Evolutionary conservation across 2,888 invertebrate species (phyloP), one percentile per base, ranked within the genome.

Genomic region (Neocrepidodera transversa): DNA sequence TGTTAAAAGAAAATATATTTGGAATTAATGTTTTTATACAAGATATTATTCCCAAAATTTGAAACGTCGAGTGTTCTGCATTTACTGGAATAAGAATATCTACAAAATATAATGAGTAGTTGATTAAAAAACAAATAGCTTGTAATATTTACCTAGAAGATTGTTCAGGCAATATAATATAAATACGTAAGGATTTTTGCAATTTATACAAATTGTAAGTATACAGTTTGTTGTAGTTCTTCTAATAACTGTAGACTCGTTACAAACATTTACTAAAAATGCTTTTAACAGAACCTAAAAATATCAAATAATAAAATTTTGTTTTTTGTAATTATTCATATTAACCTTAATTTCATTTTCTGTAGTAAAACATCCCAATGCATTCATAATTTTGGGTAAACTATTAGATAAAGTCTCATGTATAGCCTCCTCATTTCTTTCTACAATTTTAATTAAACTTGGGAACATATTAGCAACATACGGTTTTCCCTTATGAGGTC

Each of bases 141-240:
- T 13, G 45, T 20, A 36, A 62, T 50, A 57, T 68, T 72, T 75
- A 85, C 85, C 88, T 72, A 88, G 76, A 42, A 89, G 78, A 66
- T 84, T 80, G 59, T 85, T 84, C 16, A 91, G 82, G n/a, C 91
- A 83, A 73, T 90, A 85, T 1, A 84, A 82, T 62, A 88, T 79
- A 79, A 91, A 90, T 64, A 85, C 79, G 59, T 80, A 78, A 1
- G 87, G 85, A 76, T 92, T 92, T 52, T 91, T 84, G 63, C 89
- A 88, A 80, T 93, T 86, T 60, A 89, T 84, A 79, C 94, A 93
- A 54, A 95, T 84, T 59, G 88, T 86, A 32, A 93, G 86, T 57
- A 95, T 87, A 78, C 92, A 92, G 50, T 85, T 86, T 0, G 94
- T 88, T 23, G 93, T 89, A 17, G 92, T 90, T 64, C 97, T 85